Evolutionary conservation across 2,888 invertebrate genomes (phyloP), one percentile per base, ranked within the genome.

Genomic region (Apodemia duryi): DNA sequence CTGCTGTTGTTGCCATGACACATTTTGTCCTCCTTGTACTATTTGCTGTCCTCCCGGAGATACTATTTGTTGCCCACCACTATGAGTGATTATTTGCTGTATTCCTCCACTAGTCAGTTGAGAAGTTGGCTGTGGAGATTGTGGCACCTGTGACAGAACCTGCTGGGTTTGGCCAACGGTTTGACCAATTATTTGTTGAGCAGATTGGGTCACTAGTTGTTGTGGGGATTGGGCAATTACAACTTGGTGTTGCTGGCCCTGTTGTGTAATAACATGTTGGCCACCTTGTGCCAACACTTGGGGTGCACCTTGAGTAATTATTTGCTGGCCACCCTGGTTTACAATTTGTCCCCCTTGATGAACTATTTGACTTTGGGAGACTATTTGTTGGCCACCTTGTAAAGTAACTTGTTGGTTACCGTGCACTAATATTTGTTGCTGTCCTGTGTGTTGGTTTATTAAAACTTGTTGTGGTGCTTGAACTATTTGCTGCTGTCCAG

Each of bases 381-480:
- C 90, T 61, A 91, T 78, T 69, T 91, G 91, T 66, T 91, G 91
- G 1, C 88, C 89, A 43, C 89, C 86, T 74, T 92, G 92, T 57
- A 91, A 70, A 1, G 91, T 87, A 10, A 92, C 91, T 75, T 92
- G 92, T 71, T 92, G 92, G 67, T 91, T 91, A 9, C 91, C 90
- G 75, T 92, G 92, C 57, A 92, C 91, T 61, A 92, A 75, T 70
- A 92, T 92, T 71, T 92, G 92, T 68, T 91, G 92, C 64, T 92
- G 91, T 0, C 90, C 91, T 1, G 88, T 86, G 66, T 89, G 90
- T 68, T 90, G 91, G 68, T 91, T 91, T 67, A 91, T 91, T 54
- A 91, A 71, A n/a, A 91, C 91, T 72, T 92, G 93, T 70, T 93
- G 93, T 41, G 93, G 92, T 51, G 86, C 92, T 74, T 92, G 88